Conservation (phyloP, 2,113 vertebrate species). For the Peromyscus polionotus region DNA sequence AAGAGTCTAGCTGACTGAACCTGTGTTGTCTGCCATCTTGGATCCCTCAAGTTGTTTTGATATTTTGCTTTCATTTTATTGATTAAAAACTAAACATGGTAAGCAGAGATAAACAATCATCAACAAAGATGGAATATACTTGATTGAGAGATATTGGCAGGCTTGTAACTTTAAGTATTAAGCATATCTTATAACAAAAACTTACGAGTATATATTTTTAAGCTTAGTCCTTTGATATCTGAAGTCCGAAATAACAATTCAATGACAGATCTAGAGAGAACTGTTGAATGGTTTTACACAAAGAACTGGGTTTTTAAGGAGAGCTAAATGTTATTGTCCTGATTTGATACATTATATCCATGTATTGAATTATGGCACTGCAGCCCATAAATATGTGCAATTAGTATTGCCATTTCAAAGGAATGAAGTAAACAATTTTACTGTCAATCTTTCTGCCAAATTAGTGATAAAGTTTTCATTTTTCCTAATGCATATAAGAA, state of each 20-base stretch:
- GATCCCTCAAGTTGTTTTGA: not conserved
- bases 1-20: not conserved
- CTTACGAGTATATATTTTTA: not conserved
- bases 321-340: not conserved
- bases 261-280: not conserved
- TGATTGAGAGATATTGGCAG: slow-evolving; percentile 28
- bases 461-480: slow-evolving; percentile 2
- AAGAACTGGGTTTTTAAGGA: not conserved
- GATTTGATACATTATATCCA: not conserved
- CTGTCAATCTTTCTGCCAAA: not conserved
- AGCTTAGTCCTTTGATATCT: slow-evolving; percentile 2
- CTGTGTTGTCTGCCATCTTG: not conserved
- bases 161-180: slow-evolving; percentile 9
- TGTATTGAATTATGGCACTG: not conserved
- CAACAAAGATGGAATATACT: slow-evolving; percentile 8
- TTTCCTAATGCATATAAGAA: slow-evolving; percentile 33
- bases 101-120: slow-evolving; percentile 10
- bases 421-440: slow-evolving; percentile 2
- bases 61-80: not conserved
- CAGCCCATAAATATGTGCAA: not conserved
- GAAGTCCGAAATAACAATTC: not conserved
- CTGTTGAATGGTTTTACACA: not conserved
- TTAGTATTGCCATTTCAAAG: not conserved
- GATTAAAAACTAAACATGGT: not conserved
- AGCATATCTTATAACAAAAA: not conserved